phyloP scores from a whole-genome alignment of 1,140 invertebrate species.

The Aphelinus certus region DNA sequence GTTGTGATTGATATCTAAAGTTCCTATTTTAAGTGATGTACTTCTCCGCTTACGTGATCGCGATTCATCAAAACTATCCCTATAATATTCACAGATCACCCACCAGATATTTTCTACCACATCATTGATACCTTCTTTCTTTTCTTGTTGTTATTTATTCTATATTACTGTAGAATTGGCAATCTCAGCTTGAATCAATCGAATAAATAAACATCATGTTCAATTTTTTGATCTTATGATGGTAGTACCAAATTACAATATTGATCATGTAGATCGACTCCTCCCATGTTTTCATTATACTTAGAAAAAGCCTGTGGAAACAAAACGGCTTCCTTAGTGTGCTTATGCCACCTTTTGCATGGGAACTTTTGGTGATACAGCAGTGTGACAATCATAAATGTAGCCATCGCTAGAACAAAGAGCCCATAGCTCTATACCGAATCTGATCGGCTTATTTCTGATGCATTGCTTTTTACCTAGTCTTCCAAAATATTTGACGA shows the following conservation, averaged over 20 bases:
- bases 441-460: no score
- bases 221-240: no score
- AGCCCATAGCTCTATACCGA: not conserved
- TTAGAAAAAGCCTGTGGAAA: conserved; percentile 27
- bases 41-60: no score
- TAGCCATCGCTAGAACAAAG: conserved; percentile 8
- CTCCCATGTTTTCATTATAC: no score
- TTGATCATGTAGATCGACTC: conserved; percentile 34
- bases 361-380: conserved; percentile 15
- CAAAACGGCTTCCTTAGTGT: not conserved
- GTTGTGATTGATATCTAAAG: no score
- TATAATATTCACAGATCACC: no score
- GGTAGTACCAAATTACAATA: conserved; percentile 34
- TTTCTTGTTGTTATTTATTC: conserved; percentile 9
- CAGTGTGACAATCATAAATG: conserved; percentile 20
- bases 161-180: conserved; percentile 27
- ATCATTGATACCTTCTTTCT: no score
- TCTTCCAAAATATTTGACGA: no score
- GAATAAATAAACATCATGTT: conserved; percentile 21
- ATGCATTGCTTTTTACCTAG: no score
- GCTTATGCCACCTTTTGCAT: conserved; percentile 12
- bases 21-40: no score
- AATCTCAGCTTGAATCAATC: conserved; percentile 29
- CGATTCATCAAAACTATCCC: no score
- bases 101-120: no score